Conservation (phyloP, 2,113 vertebrate species). For the Edolisoma coerulescens region DNA sequence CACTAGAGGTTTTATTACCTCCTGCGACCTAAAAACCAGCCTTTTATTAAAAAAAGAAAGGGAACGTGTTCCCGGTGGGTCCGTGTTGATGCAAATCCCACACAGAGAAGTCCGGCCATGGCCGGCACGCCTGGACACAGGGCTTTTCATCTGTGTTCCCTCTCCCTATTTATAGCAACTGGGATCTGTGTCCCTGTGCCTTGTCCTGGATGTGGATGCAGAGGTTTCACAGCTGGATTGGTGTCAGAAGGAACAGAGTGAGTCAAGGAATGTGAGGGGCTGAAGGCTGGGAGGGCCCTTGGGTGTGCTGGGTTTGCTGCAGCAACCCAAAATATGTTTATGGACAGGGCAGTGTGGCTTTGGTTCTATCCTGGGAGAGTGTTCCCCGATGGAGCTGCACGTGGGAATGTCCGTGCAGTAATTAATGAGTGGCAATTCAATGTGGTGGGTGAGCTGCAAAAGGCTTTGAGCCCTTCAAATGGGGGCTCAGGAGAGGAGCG, state of each 20-base stretch:
- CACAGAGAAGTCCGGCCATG: accelerated
- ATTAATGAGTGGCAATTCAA: background rate
- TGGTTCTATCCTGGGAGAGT: background rate
- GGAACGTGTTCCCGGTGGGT: accelerated
- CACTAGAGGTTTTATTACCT: background rate
- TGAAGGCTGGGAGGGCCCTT: background rate
- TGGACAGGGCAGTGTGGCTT: background rate
- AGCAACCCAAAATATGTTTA: background rate
- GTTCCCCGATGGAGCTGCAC: background rate
- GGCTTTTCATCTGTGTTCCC: background rate
- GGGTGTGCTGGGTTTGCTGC: background rate
- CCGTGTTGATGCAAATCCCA: background rate
- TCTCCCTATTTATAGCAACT: background rate
- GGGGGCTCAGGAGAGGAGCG: background rate
- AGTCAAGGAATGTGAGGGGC: background rate
- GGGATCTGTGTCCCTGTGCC: background rate
- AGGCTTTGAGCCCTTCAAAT: background rate
- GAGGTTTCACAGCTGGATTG: background rate
- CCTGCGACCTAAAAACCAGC: background rate
- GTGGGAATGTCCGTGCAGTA: accelerated
- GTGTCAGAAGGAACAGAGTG: background rate
- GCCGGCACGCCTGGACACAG: background rate
- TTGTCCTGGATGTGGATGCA: background rate
- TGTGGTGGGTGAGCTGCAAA: accelerated
- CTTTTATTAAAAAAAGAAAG: background rate